Base-by-base conservation (phyloP, 2,113 vertebrate genomes). In the Nymphicus hollandicus region DNA sequence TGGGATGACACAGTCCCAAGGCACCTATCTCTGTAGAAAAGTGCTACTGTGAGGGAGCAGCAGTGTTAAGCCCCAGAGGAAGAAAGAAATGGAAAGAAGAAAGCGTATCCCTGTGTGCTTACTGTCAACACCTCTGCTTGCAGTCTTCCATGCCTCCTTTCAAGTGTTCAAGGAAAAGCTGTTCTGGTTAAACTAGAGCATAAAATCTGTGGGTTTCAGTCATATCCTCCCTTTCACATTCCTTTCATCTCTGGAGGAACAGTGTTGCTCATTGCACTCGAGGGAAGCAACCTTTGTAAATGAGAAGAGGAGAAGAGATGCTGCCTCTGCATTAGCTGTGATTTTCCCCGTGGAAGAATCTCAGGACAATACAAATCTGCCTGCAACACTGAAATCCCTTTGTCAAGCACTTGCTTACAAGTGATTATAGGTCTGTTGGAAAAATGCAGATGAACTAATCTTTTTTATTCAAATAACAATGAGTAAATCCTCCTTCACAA, bases 401-500 rank as follows among this genome's bases (percentile, higher is more conserved):
- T 83, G 89, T 77, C 68, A 70, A 35, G 68, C 33, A 19, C 49
- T 69, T 56, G 35, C 70, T 73, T 73, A 8, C 4, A 6, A 53
- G 84, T 41, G 85, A 85, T 88, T 82, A 66, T 8, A 77, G 63
- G 52, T 70, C 70, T 92, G 70, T 60, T 83, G 93, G 74, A 91
- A 84, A 84, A 74, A 44, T 8, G 17, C 63, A 64, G 65, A 87
- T 35, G 91, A 92, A 63, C 55, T 61, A 72, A 66, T 66, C 66
- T 56, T 80, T 95, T 82, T 70, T 46, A 52, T 55, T 79, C 70
- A 43, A 87, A 50, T 37, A 71, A 72, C 77, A 72, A 61, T 7
- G 71, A 70, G 63, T 27, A 89, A 96, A 93, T 91, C 85, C 81
- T 86, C 74, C 78, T 77, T 93, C 55, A 63, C 9, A 49, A 72